A percentile compares a stretch with the other conserved stretches of the same genome.
Evolutionary conservation across 2,113 vertebrate species (phyloP).

Genomic region (Syrrhaptes paradoxus): DNA sequence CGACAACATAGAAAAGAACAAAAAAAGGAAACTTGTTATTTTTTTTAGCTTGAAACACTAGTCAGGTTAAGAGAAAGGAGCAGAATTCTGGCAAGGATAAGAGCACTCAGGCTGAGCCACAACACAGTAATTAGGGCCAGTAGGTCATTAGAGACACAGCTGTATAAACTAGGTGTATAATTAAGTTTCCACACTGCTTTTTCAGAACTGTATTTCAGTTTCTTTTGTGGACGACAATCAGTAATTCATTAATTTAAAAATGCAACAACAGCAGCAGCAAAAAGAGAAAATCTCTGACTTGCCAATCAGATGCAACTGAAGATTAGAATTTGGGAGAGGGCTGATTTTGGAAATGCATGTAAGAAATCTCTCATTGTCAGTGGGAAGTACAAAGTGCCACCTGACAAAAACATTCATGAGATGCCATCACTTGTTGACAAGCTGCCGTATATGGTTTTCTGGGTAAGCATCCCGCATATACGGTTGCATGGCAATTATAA

Average conservation of each 20-base stretch:
- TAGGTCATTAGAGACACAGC: conserved; percentile 76
- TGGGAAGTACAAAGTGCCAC: neutral
- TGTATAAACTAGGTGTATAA: conserved; percentile 78
- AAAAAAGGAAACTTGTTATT: conserved; percentile 61
- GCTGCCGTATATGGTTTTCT: conserved; percentile 3
- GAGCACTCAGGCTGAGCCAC: conserved; percentile 61
- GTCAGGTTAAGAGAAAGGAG: conserved; percentile 69
- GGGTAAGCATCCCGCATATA: neutral
- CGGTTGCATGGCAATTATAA: neutral
- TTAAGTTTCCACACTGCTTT: conserved; percentile 74
- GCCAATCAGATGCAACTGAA: conserved; percentile 37
- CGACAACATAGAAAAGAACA: conserved; percentile 26
- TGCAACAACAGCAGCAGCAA: conserved; percentile 30
- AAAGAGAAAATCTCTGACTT: conserved; percentile 9
- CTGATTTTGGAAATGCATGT: neutral
- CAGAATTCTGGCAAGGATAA: conserved; percentile 63
- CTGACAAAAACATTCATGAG: neutral
- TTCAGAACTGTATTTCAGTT: conserved; percentile 59
- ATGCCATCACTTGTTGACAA: neutral
- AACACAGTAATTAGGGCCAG: conserved; percentile 72
- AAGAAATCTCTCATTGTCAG: conserved; percentile 29
- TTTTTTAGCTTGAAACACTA: conserved; percentile 65
- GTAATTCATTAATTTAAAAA: conserved; percentile 35
- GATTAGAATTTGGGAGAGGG: neutral
- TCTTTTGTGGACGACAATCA: conserved; percentile 51